Base-by-base conservation (phyloP, 2,113 vertebrate species). In the Tetraodon nigroviridis region DNA sequence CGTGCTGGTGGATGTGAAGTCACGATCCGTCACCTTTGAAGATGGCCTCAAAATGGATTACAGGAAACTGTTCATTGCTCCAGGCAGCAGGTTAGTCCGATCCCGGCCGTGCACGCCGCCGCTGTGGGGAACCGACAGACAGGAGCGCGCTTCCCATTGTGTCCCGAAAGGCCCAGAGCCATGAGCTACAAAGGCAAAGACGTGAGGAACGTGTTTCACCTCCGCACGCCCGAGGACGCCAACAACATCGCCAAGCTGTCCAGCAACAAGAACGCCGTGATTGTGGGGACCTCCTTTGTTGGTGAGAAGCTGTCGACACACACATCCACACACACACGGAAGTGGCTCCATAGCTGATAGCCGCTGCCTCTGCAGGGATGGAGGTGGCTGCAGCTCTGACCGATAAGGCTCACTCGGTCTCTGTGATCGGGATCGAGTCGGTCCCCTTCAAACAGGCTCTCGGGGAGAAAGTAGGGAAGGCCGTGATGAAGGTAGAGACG, bases 11-110 rank as follows among this genome's bases (percentile, higher is more conserved):
- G 97, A 99, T 7, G 84, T 93, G 56, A 96, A 94, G 86, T 92
- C 87, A 69, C 94, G 93, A 85, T 92, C 82, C 27, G 93, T 92
- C 0, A 89, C 92, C 20, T 97, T 98, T 89, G 94, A 94, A 70
- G 95, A 97, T 32, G 96, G 95, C 50, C 91, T 94, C 80, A 93
- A 92, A 86, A 93, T 99, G 92, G 96, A 98, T 68, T 99, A 96
- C 79, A 96, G 91, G 84, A 98, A 96, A 61, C 90, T 99, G 67
- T 90, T 99, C 58, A 91, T 99, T 76, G 96, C 95, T 0, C 95
- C 96, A 3, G 97, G 97, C 79, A 98, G 89, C 92, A 96, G 68
- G 97, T 99, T 75, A 87, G 91, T 51, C 58, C 11, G 52, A 51
- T 19, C 13, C 18, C 22, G 46, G 10, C 8, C 10, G 8, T 12